Evolutionary conservation across 2,888 invertebrate species (phyloP), one percentile per base, ranked within the genome.

Genomic region (Empis stercorea): DNA sequence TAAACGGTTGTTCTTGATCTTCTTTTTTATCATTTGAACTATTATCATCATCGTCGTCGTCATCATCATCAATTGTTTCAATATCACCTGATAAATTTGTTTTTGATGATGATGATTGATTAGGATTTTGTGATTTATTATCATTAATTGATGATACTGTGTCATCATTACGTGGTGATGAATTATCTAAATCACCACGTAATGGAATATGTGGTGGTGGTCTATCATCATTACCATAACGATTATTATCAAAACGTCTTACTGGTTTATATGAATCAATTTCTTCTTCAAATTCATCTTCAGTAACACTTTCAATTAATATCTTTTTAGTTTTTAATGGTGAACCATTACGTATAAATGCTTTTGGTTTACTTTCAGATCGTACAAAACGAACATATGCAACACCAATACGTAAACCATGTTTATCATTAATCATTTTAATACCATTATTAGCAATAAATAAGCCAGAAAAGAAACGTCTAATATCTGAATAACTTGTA

Each of bases 381-480:
- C 79, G 79, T 20, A 77, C 76, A 65, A 93, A 93, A 56, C 81
- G 79, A 1, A 94, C 78, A 61, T 78, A 87, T 3, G 85, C 88
- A 27, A 79, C 76, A 1, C 92, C 92, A 1, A 83, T 83, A 30
- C 87, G 77, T 20, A 81, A 76, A 0, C 93, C 93, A 55, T 78
- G 76, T 36, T 77, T 76, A 61, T 91, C 88, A 59, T 84, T 87
- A 11, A 89, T 80, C 66, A 93, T 76, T 65, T 93, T 92, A 44
- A 94, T 79, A 13, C 91, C 89, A 57, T 84, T 84, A 56, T 81
- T 83, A 40, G 84, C 80, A 49, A 93, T 86, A 52, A 74, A 75
- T 39, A 80, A 67, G 39, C 85, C 86, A 6, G 79, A 76, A 65
- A 94, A 93, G 59, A 92, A 85, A 46, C 83, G 78, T 11, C 89